Base-by-base conservation (phyloP, 2,888 invertebrate species). In the Cenopis cana region DNA sequence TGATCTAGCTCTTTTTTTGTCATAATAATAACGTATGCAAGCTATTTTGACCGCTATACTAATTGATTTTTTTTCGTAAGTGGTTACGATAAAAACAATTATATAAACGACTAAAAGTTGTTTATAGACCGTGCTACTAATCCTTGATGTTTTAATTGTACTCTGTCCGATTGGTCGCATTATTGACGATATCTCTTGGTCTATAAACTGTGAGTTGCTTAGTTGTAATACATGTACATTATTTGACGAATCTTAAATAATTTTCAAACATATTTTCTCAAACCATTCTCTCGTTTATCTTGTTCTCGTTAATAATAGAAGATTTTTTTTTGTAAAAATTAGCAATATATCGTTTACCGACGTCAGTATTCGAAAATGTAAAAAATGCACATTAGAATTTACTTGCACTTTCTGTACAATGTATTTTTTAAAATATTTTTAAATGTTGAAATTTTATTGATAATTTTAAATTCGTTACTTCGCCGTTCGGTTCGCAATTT, bases 381-480 rank as follows among this genome's bases (percentile, higher is more conserved):
- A 76, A 80, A 77, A 79, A 72, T 76, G 81, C 81, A 81, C 79
- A 72, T 75, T 75, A 69, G 68, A 75, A 73, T 70, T 75, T 72
- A 64, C 70, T 69, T 73, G 76, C 78, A 76, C 79, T 68, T 76
- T 75, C 79, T 85, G 81, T 82, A 83, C 82, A 81, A 69, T 79
- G 79, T 82, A 83, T 82, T 84, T 82, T 79, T 79, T 70, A 70
- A 73, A 77, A 73, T 78, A 76, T 85, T 83, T 84, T 80, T 83
- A 81, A 80, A 79, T 87, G 90, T 91, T 91, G 85, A 89, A 88
- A 91, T 88, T 89, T 89, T 89, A 89, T 90, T 87, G 77, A 88
- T 90, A 89, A 88, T 90, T 92, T 92, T 90, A 90, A 91, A 87
- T 89, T 89, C 85, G 92, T 92, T 91, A 90, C 86, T 85, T 74